These are phyloP conservation scores for Channa striata DNA, from an alignment of 2,797 vertebrate species.

Conservation along the genomic window DNA sequence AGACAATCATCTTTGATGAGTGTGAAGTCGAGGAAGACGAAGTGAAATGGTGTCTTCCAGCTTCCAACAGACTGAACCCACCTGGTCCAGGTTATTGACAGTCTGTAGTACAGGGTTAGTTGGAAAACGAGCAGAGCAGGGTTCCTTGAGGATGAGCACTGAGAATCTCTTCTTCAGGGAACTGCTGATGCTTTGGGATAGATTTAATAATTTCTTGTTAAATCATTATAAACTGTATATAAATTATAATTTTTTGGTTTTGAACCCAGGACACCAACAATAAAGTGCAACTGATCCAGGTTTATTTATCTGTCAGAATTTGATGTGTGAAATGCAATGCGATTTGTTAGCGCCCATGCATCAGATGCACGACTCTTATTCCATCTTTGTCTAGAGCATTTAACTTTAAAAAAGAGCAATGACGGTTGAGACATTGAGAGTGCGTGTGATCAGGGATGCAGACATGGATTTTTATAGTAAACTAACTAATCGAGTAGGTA, in stretches of 20 bases:
- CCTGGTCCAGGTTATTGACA: too few species aligned
- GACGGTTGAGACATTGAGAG: background rate
- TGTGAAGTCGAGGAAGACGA: too few species aligned
- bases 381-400: background rate
- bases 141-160: too few species aligned
- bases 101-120: too few species aligned
- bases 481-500: constrained; percentile 35
- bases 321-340: constrained; percentile 1
- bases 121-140: too few species aligned
- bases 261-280: constrained; percentile 3
- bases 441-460: constrained; percentile 16
- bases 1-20: too few species aligned
- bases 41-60: too few species aligned
- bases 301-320: constrained; percentile 44
- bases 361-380: constrained; percentile 9
- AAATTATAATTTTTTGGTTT: too few species aligned
- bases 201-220: too few species aligned
- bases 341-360: constrained; percentile 5
- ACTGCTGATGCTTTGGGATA: background rate
- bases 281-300: constrained; percentile 42
- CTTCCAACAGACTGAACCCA: too few species aligned
- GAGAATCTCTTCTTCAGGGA: too few species aligned
- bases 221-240: too few species aligned
- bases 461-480: constrained; percentile 10
- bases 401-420: background rate